A percentile compares a stretch with the other conserved stretches of the same genome.
These are phyloP conservation scores for Drosophila kanekoi DNA, from an alignment of 2,888 invertebrate species.

Conservation along the genomic window DNA sequence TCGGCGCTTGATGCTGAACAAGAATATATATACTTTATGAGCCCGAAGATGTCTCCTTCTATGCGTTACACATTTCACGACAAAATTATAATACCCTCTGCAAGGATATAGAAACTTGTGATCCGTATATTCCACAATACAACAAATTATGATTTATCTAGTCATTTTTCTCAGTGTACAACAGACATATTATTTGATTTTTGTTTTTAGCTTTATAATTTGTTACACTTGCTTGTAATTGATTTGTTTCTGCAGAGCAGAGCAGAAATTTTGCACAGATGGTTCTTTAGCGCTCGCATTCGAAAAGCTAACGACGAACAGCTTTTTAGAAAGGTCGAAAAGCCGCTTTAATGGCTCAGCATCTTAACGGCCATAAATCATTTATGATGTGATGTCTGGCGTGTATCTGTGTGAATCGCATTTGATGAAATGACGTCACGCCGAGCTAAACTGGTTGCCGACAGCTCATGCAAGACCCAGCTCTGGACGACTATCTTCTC, in stretches of 20 bases:
- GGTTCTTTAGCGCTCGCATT: not conserved
- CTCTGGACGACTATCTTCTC: not conserved
- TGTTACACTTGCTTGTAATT: not conserved
- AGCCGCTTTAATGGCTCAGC: not conserved
- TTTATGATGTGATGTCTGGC: conserved; percentile 23
- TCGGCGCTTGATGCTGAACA: too few species aligned
- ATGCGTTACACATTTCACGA: too few species aligned
- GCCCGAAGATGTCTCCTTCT: too few species aligned
- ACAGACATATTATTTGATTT: not conserved
- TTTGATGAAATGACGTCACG: conserved; percentile 31
- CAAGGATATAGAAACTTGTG: too few species aligned
- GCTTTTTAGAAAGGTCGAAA: not conserved
- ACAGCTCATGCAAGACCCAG: not conserved
- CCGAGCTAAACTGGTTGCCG: conserved; percentile 25
- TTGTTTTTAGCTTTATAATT: not conserved
- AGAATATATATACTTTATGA: too few species aligned
- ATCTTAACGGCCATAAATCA: conserved; percentile 33
- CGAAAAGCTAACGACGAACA: not conserved
- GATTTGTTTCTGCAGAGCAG: not conserved
- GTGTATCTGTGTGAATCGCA: not conserved
- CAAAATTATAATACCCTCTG: too few species aligned
- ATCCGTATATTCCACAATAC: too few species aligned
- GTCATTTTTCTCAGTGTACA: not conserved
- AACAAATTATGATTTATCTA: not conserved
- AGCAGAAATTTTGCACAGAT: not conserved